These are phyloP conservation scores for Papilio helenus DNA, from an alignment of 1,140 invertebrate genomes.

Conservation along the genomic window DNA sequence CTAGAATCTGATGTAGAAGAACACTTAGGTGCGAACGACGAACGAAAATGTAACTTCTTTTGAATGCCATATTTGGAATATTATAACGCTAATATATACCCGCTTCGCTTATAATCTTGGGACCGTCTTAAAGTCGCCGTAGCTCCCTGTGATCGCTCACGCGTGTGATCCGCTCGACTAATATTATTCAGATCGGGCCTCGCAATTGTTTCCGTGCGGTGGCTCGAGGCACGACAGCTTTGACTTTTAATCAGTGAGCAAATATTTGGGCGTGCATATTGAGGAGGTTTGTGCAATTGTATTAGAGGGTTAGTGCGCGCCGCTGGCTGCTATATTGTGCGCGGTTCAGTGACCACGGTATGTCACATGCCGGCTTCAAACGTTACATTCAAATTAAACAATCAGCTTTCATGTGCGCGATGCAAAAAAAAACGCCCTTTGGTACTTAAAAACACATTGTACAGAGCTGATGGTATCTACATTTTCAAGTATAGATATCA, in stretches of 20 bases:
- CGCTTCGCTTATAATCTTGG: conserved; percentile 1
- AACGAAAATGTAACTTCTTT: too few species aligned
- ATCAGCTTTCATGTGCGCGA: conserved; percentile 38
- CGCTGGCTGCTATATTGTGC: conserved; percentile 50
- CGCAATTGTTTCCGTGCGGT: conserved; percentile 60
- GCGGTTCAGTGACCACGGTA: conserved; percentile 49
- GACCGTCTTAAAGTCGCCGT: neutral
- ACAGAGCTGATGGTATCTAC: too few species aligned
- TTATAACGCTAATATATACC: neutral
- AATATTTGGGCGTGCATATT: conserved; percentile 72
- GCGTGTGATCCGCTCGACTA: conserved; percentile 61
- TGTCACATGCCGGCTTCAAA: conserved; percentile 53
- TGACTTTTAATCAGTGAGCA: conserved; percentile 76
- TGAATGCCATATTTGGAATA: too few species aligned
- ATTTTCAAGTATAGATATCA: neutral
- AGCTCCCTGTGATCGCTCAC: conserved; percentile 61
- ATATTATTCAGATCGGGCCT: conserved; percentile 66
- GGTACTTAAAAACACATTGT: neutral
- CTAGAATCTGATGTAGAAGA: too few species aligned
- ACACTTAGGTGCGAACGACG: too few species aligned
- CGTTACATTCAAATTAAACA: conserved; percentile 33
- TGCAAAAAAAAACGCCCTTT: conserved; percentile 11
- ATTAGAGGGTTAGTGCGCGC: conserved; percentile 60
- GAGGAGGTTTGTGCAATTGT: conserved; percentile 72
- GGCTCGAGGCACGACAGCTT: conserved; percentile 68